Evolutionary conservation across 2,797 vertebrate genomes (phyloP), one percentile per base, ranked within the genome.

Genomic region (Malacoctenus gilli): DNA sequence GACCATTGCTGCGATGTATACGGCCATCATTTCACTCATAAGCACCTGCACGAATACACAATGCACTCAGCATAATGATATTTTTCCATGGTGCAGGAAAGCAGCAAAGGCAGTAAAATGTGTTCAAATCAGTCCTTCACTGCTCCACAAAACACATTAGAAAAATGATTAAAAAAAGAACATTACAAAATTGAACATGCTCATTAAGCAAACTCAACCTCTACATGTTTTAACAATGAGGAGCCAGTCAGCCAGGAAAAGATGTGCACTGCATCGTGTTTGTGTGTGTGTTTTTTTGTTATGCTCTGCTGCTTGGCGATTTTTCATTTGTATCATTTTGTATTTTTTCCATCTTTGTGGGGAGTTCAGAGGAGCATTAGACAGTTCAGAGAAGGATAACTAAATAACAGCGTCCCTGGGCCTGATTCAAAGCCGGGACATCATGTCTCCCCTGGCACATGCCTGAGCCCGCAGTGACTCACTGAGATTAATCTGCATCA

Each of bases 311-410:
- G 11, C 42, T 16, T 35, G 20, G 21, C 37, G 18, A 0, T 21
- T 59, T 56, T 21, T 35, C 22, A 32, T 53, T 55, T 47, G 12
- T 58, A 20, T 38, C 40, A 51, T 64, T 47, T 52, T 44, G 31
- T 41, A n/a, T 38, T 52, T 50, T 28, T 38, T 28, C 25, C 4
- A 31, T 72, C 47, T 60, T 30, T 28, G 4, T 13, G 34, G 28
- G 44, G 49, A 53, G 30, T 52, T 61, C 46, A 55, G 30, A 52
- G 44, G 3, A 14, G 25, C 40, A 61, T 67, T 69, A 56, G 22
- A 39, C 8, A 9, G 35, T 66, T 76, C 47, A 54, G 40, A 64
- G 70, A 66, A 57, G 20, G 50, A 68, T 70, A 56, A 69, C 56
- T 46, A 51, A 64, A 80, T 64, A 54, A 62, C 32, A 47, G 34